Base-by-base conservation (phyloP, 2,888 invertebrate genomes). In the Trachelus iudaicus region DNA sequence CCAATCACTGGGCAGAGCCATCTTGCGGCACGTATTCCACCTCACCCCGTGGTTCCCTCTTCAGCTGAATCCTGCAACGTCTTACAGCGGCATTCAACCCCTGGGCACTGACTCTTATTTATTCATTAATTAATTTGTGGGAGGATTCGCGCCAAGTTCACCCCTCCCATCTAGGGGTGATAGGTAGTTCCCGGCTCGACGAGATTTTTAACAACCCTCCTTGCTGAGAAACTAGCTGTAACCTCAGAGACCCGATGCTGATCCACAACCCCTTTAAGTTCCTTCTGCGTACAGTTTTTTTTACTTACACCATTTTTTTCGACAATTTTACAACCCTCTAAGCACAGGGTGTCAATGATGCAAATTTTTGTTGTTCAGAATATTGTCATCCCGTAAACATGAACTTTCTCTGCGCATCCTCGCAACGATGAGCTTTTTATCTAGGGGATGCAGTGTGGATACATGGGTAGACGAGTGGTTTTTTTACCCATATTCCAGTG, bases 1-100 rank as follows among this genome's bases (percentile, higher is more conserved):
- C 82, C 81, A 79, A 85, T 85, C 81, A 79, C 79, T 73, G 80
- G 56, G 56, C 79, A 75, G 37, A 75, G 74, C 69, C 79, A 78
- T 80, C 78, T 78, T 79, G 33, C 12, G 71, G 71, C 71, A 23
- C 37, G 23, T 12, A 34, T 69, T 37, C 37, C 75, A 69, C 40
- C 56, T 23, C 23, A 56, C 56, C 71, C 31, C 71, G 71, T 34
- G 13, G 12, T 71, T 15, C 71, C 71, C 15, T 23, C 56, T 23
- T 56, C 56, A 23, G 56, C 56, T 31, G 71, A 71, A 71, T 71
- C 33, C 33, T 71, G 71, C 71, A 74, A 30, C 74, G 34, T 73
- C 56, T 56, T 56, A 56, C 56, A 23, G 56, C 23, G 56, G 56
- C 56, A 56, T 56, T 56, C 56, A 56, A 75, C 79, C 56, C 71